phyloP scores from a whole-genome alignment of 2,888 invertebrate species.

The Calliscelio sp. region DNA sequence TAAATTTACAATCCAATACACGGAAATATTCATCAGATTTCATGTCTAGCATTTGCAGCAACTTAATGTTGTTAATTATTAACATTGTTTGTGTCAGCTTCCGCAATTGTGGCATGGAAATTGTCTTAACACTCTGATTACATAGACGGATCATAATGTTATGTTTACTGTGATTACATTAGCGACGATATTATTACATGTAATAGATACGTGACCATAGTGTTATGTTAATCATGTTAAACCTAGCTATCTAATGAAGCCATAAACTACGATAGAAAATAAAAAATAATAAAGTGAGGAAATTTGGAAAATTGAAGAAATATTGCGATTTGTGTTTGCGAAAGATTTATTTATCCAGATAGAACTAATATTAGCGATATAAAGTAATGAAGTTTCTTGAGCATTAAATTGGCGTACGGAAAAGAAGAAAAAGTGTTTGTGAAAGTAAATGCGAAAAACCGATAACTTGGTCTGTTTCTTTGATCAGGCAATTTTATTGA shows the following conservation, averaged over 20 bases:
- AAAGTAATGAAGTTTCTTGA: constrained; percentile 28
- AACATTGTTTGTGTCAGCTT: background rate
- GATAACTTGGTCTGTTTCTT: constrained; percentile 15
- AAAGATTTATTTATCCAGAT: constrained; percentile 14
- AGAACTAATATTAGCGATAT: constrained; percentile 13
- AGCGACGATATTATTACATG: background rate
- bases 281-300: too few relatives aligned
- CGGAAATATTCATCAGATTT: too few relatives aligned
- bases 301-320: background rate
- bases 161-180: background rate
- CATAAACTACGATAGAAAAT: too few relatives aligned
- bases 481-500: constrained; percentile 15
- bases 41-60: too few relatives aligned
- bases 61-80: background rate
- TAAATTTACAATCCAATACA: too few relatives aligned
- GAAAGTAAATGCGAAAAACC: constrained; percentile 11
- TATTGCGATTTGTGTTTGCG: background rate
- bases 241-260: background rate
- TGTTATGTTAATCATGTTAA: background rate
- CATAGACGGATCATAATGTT: background rate
- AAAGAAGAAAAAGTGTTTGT: background rate
- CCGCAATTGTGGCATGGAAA: background rate
- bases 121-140: background rate
- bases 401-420: constrained; percentile 18
- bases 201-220: background rate